Conservation (phyloP, 2,888 invertebrate genomes). For the Myopa tessellatipennis region DNA sequence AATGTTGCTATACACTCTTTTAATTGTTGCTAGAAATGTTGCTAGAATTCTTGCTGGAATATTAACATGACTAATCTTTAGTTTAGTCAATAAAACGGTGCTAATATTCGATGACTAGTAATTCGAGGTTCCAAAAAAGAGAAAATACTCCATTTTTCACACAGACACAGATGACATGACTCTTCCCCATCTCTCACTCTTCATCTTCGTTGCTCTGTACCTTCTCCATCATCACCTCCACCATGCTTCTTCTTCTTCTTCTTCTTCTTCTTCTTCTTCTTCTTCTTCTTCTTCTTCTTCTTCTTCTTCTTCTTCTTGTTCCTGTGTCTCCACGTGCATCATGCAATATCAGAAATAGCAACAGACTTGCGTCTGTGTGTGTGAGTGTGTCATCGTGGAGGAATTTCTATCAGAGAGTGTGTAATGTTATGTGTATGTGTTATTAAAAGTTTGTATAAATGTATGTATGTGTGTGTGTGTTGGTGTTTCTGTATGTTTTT, state of each 20-base stretch:
- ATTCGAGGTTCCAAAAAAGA: too few relatives aligned
- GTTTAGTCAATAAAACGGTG: too few relatives aligned
- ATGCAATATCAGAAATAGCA: not conserved
- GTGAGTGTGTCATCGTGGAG: conserved; percentile 17
- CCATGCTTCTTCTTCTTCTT: not conserved
- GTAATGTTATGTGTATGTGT: not conserved
- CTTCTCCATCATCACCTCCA: too few relatives aligned
- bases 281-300: not conserved
- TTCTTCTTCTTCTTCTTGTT: not conserved
- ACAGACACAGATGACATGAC: conserved; percentile 23
- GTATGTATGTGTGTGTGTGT: conserved; percentile 23
- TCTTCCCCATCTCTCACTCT: not conserved
- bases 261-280: not conserved
- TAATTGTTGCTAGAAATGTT: not conserved
- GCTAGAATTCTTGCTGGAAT: not conserved
- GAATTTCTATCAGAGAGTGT: conserved; percentile 1
- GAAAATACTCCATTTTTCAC: not conserved
- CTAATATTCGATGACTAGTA: too few relatives aligned
- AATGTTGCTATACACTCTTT: not conserved
- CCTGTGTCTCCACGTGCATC: not conserved
- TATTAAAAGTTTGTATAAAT: conserved; percentile 34
- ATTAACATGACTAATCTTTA: not conserved
- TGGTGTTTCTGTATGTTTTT: conserved; percentile 21
- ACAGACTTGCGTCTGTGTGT: conserved; percentile 11
- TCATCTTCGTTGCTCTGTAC: too few relatives aligned